Conservation (phyloP, 2,113 vertebrate genomes). For the Elephas maximus region DNA sequence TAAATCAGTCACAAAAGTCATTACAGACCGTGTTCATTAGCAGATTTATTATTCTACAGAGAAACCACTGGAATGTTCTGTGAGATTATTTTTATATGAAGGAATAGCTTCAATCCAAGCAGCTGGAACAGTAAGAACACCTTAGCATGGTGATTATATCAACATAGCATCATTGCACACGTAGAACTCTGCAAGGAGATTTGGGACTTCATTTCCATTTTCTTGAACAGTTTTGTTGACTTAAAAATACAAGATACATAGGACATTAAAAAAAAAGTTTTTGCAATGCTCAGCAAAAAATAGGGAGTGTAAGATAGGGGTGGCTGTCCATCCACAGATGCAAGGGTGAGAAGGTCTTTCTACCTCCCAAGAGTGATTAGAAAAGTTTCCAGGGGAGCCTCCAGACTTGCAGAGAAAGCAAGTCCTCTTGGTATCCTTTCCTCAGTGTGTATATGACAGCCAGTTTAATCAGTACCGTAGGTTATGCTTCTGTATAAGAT, state of each 20-base stretch:
- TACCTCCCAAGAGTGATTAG: conserved; percentile 61
- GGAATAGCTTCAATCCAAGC: conserved; percentile 64
- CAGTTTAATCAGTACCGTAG: conserved; percentile 77
- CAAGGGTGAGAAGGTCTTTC: conserved; percentile 56
- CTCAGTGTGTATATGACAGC: conserved; percentile 66
- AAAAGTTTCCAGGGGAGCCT: conserved; percentile 58
- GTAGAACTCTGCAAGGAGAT: conserved; percentile 3
- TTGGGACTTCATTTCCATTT: conserved; percentile 69
- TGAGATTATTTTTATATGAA: conserved; percentile 78
- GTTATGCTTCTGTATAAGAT: conserved; percentile 82
- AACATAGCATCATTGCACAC: background rate
- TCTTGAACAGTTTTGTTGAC: conserved; percentile 75
- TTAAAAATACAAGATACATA: conserved; percentile 36
- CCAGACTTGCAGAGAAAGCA: conserved; percentile 26
- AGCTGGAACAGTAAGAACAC: conserved; percentile 73
- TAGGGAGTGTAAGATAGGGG: background rate
- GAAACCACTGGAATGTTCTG: conserved; percentile 70
- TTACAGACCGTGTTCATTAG: conserved; percentile 45
- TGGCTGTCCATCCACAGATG: conserved; percentile 19
- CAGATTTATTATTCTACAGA: conserved; percentile 66
- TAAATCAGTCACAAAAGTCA: conserved; percentile 68
- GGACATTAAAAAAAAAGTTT: background rate
- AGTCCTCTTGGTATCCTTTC: conserved; percentile 63
- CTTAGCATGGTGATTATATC: conserved; percentile 80
- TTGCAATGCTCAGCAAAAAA: conserved; percentile 66